Conservation (phyloP, 2,113 vertebrate species). For the Platichthys flesus region DNA sequence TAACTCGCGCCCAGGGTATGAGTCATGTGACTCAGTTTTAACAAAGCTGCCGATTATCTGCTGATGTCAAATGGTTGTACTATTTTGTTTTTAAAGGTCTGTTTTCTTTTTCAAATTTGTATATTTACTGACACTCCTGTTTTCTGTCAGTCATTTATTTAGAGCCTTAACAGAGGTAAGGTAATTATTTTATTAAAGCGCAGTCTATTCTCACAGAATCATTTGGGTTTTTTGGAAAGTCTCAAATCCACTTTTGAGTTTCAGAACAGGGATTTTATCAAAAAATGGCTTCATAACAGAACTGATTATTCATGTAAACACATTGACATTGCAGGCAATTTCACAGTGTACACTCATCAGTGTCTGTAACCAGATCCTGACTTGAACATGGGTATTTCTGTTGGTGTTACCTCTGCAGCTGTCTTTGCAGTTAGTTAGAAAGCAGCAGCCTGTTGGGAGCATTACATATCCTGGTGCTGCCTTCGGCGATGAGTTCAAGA, state of each 20-base stretch:
- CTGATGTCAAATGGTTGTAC: constrained; percentile 16
- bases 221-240: too few relatives aligned
- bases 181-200: too few relatives aligned
- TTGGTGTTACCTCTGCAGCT: neutral
- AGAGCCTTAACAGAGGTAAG: too few relatives aligned
- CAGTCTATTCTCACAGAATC: too few relatives aligned
- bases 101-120: neutral
- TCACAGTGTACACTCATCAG: neutral
- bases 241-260: too few relatives aligned
- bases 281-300: too few relatives aligned
- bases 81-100: constrained; percentile 10
- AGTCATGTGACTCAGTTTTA: constrained; percentile 35
- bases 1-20: constrained; percentile 22
- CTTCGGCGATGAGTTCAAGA: neutral
- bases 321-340: neutral
- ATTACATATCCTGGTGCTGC: neutral
- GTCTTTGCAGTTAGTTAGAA: neutral
- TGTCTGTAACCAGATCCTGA: neutral
- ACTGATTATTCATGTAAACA: too few relatives aligned
- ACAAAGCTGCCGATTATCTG: constrained; percentile 32
- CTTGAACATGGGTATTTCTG: neutral
- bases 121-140: neutral
- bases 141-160: neutral
- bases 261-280: too few relatives aligned
- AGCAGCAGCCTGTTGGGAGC: neutral